These are phyloP conservation scores for Neuroterus valhalla DNA, from an alignment of 1,140 invertebrate genomes.

Conservation along the genomic window DNA sequence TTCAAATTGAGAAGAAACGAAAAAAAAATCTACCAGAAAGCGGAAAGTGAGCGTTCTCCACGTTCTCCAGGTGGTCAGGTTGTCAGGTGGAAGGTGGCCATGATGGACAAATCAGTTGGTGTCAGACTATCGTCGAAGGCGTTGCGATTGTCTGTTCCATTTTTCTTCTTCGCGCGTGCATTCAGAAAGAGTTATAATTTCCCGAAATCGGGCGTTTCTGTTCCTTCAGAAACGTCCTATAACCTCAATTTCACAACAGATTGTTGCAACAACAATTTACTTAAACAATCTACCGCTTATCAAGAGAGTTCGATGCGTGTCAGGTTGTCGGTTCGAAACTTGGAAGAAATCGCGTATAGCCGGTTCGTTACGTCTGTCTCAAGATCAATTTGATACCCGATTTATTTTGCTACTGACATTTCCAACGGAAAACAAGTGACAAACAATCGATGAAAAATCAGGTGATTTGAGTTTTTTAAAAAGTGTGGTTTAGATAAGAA, in stretches of 20 bases:
- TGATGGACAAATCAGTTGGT: not conserved
- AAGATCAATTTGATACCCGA: not conserved
- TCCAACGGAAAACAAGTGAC: not conserved
- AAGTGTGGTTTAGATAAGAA: not conserved
- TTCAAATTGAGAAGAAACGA: not conserved
- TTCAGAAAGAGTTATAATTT: not conserved
- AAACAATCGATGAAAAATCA: not conserved
- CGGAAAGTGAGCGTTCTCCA: not conserved
- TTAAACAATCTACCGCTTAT: not conserved
- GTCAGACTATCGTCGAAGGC: not conserved
- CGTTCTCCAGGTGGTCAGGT: not conserved
- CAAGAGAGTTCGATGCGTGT: constrained; percentile 28
- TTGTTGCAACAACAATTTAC: not conserved
- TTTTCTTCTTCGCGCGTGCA: not conserved
- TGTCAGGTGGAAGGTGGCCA: not conserved
- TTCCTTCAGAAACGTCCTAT: not conserved
- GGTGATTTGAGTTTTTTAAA: not conserved
- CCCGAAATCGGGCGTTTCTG: not conserved
- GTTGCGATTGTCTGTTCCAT: not conserved
- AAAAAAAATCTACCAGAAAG: not conserved
- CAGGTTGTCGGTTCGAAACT: not conserved
- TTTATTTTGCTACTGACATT: not conserved
- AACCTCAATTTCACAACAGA: not conserved
- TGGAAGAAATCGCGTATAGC: constrained; percentile 10
- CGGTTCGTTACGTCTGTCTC: constrained; percentile 4